Base-by-base conservation (phyloP, 1,140 invertebrate species). In the Orius laevigatus region DNA sequence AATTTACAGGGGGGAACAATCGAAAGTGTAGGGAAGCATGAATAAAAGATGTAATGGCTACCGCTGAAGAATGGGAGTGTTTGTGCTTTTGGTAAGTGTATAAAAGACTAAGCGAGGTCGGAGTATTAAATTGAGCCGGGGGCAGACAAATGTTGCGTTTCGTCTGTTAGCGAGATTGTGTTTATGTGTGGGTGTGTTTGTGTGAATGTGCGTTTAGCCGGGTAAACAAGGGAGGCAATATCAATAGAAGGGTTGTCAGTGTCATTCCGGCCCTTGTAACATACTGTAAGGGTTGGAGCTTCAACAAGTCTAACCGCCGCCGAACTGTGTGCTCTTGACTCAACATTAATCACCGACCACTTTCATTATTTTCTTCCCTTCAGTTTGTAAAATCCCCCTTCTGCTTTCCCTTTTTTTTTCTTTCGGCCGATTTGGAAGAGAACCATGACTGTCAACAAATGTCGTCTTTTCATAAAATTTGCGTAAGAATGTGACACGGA, bases 241-340 rank as follows among this genome's bases (percentile, higher is more conserved):
- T 42, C 40, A 42, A 42, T 42, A 42, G 40, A 42, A 42, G 40
- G 40, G 40, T 42, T 42, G 40, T 42, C 40, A 19, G 14, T 42
- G 40, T 42, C 40, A 42, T 42, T 42, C 40, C 19, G 14, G 12
- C 36, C n/a, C 25, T 25, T 25, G 25, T 25, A 25, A 25, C 25
- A 25, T 25, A 25, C 25, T 25, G 25, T 25, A 25, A 25, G 25
- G 25, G 25, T 25, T 25, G 25, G 25, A 25, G 40, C 14, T 42
- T 42, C 40, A 42, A 42, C 40, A 42, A 42, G 40, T 42, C 40
- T 42, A 19, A 42, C 14, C 40, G 14, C 19, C 18, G 25, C 25
- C 25, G 25, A 25, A 25, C 25, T 25, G 25, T 25, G 25, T 25
- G 25, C 25, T 25, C 25, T 25, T 25, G 25, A 25, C 25, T 19